These are phyloP conservation scores for Megaleporinus macrocephalus DNA, from an alignment of 2,113 vertebrate species.

Conservation along the genomic window DNA sequence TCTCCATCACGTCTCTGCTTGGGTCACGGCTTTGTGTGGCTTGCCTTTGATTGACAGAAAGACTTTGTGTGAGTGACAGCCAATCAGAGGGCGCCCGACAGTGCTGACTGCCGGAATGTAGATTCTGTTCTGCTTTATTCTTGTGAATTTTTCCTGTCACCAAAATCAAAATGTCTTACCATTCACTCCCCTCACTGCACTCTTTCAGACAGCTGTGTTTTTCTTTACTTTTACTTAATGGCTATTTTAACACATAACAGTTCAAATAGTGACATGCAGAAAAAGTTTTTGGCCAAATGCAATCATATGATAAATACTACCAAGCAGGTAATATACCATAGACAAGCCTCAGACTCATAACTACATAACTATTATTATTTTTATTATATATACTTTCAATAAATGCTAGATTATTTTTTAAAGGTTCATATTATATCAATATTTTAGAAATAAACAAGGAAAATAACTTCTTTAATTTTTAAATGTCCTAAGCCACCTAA, in stretches of 20 bases:
- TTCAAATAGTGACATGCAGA: background rate
- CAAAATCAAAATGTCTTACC: constrained; percentile 18
- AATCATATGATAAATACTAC: background rate
- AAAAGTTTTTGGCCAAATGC: background rate
- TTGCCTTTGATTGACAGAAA: constrained; percentile 59
- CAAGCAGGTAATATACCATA: background rate
- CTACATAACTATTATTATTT: too few species aligned
- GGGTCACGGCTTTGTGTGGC: constrained; percentile 20
- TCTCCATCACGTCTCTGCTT: background rate
- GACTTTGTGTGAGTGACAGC: constrained; percentile 63
- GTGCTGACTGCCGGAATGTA: constrained; percentile 61
- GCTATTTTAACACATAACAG: background rate
- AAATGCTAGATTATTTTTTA: too few species aligned
- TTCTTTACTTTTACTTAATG: background rate
- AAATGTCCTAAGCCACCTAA: too few species aligned
- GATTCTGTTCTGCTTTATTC: constrained; percentile 39
- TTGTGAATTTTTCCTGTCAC: background rate
- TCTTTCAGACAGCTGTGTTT: background rate
- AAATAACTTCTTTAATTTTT: too few species aligned
- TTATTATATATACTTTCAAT: too few species aligned
- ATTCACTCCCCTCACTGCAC: background rate
- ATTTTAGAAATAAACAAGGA: too few species aligned
- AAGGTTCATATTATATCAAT: too few species aligned
- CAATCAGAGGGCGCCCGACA: constrained; percentile 67
- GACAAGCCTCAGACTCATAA: too few species aligned